Conservation (phyloP, 2,797 vertebrate species). For the Premnoplex brunnescens region DNA sequence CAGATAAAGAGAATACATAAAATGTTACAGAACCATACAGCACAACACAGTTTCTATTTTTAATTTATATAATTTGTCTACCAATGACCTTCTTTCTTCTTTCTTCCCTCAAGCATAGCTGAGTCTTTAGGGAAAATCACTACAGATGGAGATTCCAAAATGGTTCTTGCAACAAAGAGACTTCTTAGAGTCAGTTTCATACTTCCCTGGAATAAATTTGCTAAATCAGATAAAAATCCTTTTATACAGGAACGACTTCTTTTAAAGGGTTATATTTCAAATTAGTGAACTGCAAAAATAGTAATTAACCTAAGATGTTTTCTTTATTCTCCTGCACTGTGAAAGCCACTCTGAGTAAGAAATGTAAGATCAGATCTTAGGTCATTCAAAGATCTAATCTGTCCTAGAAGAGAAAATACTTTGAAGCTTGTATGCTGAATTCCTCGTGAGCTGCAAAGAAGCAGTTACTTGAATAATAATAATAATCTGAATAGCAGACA, state of each 20-base stretch:
- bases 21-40: slow-evolving; percentile 76
- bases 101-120: slow-evolving; percentile 52
- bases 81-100: slow-evolving; percentile 63
- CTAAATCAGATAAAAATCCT: slow-evolving; percentile 61
- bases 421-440: not conserved
- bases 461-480: not conserved
- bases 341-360: slow-evolving; percentile 9
- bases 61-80: slow-evolving; percentile 74
- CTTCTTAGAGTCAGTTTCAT: slow-evolving; percentile 60
- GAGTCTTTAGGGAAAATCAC: slow-evolving; percentile 57
- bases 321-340: slow-evolving; percentile 11
- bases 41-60: slow-evolving; percentile 71
- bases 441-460: not conserved
- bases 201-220: slow-evolving; percentile 69
- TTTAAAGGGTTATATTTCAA: slow-evolving; percentile 56
- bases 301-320: slow-evolving; percentile 54
- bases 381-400: slow-evolving; percentile 7
- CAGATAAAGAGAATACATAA: slow-evolving; percentile 88
- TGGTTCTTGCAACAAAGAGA: slow-evolving; percentile 68
- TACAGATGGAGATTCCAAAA: slow-evolving; percentile 51
- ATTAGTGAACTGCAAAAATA: slow-evolving; percentile 57
- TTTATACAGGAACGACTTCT: slow-evolving; percentile 37
- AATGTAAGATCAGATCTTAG: not conserved
- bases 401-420: slow-evolving; percentile 2
- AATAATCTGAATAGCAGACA: not conserved